Evolutionary conservation across 2,113 vertebrate species (phyloP).

Genomic region (Odontesthes bonariensis): DNA sequence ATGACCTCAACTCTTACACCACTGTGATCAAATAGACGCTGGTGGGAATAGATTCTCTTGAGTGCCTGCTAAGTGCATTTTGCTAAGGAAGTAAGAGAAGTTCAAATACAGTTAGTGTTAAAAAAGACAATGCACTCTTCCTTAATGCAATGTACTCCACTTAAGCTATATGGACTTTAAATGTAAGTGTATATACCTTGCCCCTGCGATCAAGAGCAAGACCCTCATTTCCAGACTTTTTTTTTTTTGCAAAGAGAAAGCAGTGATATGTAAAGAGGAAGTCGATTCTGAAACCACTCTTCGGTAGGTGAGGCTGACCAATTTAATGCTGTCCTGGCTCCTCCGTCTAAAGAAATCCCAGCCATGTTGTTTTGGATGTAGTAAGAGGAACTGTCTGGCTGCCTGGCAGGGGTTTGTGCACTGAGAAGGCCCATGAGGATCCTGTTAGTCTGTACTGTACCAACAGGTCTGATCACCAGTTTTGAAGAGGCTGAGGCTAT

Average conservation of each 20-base stretch:
- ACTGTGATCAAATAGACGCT: slow-evolving; percentile 70
- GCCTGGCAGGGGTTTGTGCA: slow-evolving; percentile 51
- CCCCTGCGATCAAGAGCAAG: slow-evolving; percentile 32
- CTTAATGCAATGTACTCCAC: slow-evolving; percentile 75
- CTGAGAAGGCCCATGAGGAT: slow-evolving; percentile 58
- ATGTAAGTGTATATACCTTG: slow-evolving; percentile 36
- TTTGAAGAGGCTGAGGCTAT: slow-evolving; percentile 49
- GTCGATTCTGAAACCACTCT: slow-evolving; percentile 65
- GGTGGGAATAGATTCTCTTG: slow-evolving; percentile 71
- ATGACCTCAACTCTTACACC: slow-evolving; percentile 60
- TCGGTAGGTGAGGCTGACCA: slow-evolving; percentile 67
- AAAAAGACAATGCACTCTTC: slow-evolving; percentile 69
- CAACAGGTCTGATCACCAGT: slow-evolving; percentile 48
- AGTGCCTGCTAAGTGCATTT: slow-evolving; percentile 77
- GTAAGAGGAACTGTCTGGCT: slow-evolving; percentile 57
- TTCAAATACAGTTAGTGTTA: slow-evolving; percentile 74
- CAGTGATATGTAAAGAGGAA: slow-evolving; percentile 58
- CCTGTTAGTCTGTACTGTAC: slow-evolving; percentile 50
- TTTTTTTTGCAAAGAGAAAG: slow-evolving; percentile 56
- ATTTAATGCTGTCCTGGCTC: slow-evolving; percentile 74
- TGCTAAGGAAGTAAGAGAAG: slow-evolving; percentile 77
- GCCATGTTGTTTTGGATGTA: slow-evolving; percentile 65
- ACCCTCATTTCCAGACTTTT: slow-evolving; percentile 43
- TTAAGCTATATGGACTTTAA: slow-evolving; percentile 55
- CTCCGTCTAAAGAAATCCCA: slow-evolving; percentile 55